Conservation (phyloP, 2,113 vertebrate genomes). For the Phaethon lepturus region DNA sequence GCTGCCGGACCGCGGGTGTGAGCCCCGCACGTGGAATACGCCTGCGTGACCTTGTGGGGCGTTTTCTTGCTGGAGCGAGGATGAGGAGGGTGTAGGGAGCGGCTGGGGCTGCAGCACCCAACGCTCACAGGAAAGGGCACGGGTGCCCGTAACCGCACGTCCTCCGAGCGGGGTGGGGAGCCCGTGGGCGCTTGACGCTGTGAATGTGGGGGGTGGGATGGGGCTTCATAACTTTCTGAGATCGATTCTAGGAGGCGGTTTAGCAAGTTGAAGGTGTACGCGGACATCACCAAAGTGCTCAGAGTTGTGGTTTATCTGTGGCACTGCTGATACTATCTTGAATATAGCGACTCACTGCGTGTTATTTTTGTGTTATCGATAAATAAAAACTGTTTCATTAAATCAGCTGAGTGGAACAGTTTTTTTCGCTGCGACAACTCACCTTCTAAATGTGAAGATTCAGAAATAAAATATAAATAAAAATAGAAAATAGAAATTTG, state of each 20-base stretch:
- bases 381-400: background rate
- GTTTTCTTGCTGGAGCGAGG: background rate
- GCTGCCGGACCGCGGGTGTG: background rate
- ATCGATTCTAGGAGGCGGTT: background rate
- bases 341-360: background rate
- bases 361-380: background rate
- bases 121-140: background rate
- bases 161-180: background rate
- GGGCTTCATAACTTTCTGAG: background rate
- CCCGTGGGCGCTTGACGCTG: background rate
- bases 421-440: background rate
- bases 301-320: background rate
- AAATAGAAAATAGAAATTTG: background rate
- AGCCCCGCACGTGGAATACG: background rate
- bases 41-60: background rate
- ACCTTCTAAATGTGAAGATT: background rate
- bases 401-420: background rate
- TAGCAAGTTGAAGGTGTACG: background rate
- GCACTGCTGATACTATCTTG: background rate
- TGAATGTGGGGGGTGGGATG: background rate
- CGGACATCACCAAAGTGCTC: no score
- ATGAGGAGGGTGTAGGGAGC: background rate
- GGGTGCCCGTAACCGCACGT: accelerated
- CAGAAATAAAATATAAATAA: background rate
- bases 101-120: background rate